Conservation (phyloP, 2,797 vertebrate species). For the Vespertilio murinus region DNA sequence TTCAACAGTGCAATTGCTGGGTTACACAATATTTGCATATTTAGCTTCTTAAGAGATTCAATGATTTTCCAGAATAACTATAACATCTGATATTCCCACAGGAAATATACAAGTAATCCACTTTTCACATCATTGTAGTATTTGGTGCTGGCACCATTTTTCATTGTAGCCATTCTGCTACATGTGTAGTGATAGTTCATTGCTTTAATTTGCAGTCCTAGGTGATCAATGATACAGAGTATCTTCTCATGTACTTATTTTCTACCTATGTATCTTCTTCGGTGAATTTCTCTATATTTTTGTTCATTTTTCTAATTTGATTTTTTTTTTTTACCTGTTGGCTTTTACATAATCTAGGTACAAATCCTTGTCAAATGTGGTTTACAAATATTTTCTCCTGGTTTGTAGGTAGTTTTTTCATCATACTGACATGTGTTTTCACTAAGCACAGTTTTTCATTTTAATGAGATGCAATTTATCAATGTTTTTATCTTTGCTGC, state of each 20-base stretch:
- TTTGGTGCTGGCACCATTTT: no score
- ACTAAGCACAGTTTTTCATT: neutral
- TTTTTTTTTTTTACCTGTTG: neutral
- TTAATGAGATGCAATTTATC: neutral
- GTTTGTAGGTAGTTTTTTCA: neutral
- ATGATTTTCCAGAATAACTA: neutral
- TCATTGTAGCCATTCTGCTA: neutral
- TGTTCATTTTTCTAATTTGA: neutral
- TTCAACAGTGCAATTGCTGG: neutral
- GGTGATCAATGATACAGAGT: no score
- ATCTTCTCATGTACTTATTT: neutral
- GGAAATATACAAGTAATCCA: rapidly evolving
- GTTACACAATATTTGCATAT: no score
- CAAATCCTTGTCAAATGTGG: neutral
- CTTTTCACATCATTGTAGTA: neutral
- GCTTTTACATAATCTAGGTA: neutral
- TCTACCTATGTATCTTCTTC: neutral
- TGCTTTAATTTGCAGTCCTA: no score
- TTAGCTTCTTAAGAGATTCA: neutral
- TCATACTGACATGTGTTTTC: neutral
- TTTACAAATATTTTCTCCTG: neutral
- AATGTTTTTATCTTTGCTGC: neutral
- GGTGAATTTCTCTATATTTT: neutral
- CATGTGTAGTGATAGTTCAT: rapidly evolving
- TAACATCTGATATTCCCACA: neutral